Percentiles rank a stretch among this genome's conserved stretches.
Conservation (phyloP, 2,113 vertebrate species). For the Carlito syrichta region DNA sequence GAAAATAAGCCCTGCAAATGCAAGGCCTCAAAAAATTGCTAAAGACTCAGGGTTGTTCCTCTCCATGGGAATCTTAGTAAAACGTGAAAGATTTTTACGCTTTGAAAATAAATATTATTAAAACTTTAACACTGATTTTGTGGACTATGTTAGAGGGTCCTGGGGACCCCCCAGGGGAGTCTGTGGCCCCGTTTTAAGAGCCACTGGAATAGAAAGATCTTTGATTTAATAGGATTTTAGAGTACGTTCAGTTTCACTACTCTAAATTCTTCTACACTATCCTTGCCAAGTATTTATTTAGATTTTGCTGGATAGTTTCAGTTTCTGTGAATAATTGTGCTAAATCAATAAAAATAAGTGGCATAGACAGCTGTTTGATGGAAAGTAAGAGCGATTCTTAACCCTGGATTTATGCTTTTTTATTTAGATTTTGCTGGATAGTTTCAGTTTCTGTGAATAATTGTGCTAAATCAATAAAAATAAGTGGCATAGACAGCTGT, state of each 20-base stretch:
- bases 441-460: neutral
- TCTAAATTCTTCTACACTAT: neutral
- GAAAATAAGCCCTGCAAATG: no score
- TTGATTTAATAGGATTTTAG: neutral
- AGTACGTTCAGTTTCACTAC: neutral
- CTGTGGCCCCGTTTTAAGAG: neutral
- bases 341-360: neutral
- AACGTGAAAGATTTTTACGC: no score
- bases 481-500: neutral
- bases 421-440: neutral
- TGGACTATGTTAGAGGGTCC: neutral
- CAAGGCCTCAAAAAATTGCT: no score
- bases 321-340: neutral
- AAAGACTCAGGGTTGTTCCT: no score
- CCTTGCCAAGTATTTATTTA: slow-evolving; percentile 1
- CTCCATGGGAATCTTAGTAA: no score
- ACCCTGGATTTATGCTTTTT: neutral
- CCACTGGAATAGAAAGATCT: neutral
- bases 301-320: neutral
- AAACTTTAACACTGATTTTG: neutral
- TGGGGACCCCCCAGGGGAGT: no score
- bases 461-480: slow-evolving; percentile 13
- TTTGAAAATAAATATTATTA: no score
- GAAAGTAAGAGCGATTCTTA: neutral
- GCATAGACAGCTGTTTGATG: neutral